These are phyloP conservation scores for Philypnodon macrostomus DNA, from an alignment of 2,797 vertebrate genomes.

Conservation along the genomic window DNA sequence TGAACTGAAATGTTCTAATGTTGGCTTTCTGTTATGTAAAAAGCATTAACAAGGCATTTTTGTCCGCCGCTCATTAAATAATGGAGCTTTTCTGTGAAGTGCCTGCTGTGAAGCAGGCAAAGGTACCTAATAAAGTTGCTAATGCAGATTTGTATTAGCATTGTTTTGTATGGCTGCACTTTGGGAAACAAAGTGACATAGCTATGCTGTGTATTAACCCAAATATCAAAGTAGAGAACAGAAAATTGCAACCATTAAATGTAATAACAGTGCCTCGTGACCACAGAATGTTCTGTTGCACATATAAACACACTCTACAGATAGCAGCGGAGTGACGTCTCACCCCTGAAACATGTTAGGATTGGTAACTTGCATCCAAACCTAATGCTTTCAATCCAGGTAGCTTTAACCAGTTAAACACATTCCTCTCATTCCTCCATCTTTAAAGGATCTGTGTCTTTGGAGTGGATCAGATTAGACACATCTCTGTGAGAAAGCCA, in stretches of 20 bases:
- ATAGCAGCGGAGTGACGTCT: slow-evolving; percentile 20
- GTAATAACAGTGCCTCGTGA: slow-evolving; percentile 37
- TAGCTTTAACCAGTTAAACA: slow-evolving; percentile 33
- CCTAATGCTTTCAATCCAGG: slow-evolving; percentile 42
- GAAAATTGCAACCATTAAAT: slow-evolving; percentile 57
- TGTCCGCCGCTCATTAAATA: too few species aligned
- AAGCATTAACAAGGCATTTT: too few species aligned
- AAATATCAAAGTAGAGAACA: slow-evolving; percentile 44
- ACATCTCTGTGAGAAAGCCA: slow-evolving; percentile 27
- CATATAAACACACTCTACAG: slow-evolving; percentile 31
- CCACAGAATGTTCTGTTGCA: slow-evolving; percentile 48
- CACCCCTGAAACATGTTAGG: slow-evolving; percentile 42
- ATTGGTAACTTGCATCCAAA: slow-evolving; percentile 55
- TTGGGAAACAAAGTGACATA: slow-evolving; percentile 42
- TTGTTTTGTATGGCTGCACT: slow-evolving; percentile 34
- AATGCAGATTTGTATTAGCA: slow-evolving; percentile 8
- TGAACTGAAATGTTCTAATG: too few species aligned
- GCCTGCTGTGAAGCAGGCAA: too few species aligned
- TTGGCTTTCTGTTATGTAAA: neutral
- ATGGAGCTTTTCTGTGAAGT: too few species aligned
- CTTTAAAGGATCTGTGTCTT: slow-evolving; percentile 68
- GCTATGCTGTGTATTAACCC: slow-evolving; percentile 38
- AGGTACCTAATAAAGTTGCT: too few species aligned
- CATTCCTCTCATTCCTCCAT: slow-evolving; percentile 73
- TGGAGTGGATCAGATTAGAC: slow-evolving; percentile 27